Evolutionary conservation across 2,888 invertebrate genomes (phyloP), one percentile per base, ranked within the genome.

Genomic region (Agrilus biguttatus): DNA sequence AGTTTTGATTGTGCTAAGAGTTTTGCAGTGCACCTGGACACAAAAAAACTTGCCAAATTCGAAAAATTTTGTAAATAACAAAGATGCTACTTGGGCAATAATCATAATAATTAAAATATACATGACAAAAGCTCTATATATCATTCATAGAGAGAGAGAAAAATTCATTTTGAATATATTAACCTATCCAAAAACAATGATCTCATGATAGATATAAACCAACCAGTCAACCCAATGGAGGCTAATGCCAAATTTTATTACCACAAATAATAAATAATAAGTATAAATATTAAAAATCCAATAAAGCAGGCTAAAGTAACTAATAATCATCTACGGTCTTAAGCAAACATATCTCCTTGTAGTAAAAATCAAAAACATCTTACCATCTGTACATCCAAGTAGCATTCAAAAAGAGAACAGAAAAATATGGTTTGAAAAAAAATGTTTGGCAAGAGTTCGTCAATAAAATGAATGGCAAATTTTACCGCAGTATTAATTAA

Each of bases 341-440:
- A 53, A 54, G 54, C 54, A 49, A 46, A 36, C 42, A 45, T 37
- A 13, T 42, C 33, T 37, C 36, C 28, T 44, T 39, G 44, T 37
- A 33, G 33, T 36, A 36, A 41, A 62, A 65, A 59, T 58, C 61
- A 63, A 66, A 65, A 28, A 28, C 28, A 28, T 56, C 68, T 68
- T 68, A 68, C 68, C 68, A 65, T 68, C 68, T 67, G 60, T 53
- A 54, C 53, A 58, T 64, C 63, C 65, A 65, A 62, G 63, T 64
- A 63, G 66, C 65, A 66, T 62, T 60, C 59, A 56, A 61, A 58
- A 57, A 56, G 58, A 5, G 21, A 21, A 21, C 21, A 21, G 21
- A 21, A 21, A 21, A 50, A 56, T 53, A 54, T 48, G 54, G 53
- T 28, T 28, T 2, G 10, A 28, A 28, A 10, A 28, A 28, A 28